Evolutionary conservation across 2,888 invertebrate genomes (phyloP), one percentile per base, ranked within the genome.

Genomic region (Polyploca ridens): DNA sequence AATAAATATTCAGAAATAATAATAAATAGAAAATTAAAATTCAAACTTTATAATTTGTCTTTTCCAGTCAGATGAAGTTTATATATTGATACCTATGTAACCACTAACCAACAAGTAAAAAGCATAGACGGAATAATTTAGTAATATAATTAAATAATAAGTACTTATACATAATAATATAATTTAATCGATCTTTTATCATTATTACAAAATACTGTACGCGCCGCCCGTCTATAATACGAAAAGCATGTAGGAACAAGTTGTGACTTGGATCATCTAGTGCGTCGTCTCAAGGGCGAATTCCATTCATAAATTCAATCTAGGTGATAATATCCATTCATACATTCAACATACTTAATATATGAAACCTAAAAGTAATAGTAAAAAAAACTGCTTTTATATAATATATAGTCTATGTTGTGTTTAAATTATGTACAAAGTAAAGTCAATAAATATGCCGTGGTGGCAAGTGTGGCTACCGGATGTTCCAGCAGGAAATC

Each of bases 401-500:
- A 27, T 27, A 27, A 2, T 27, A 27, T 27, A 27, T 27, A 27
- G 27, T 27, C 2, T 27, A 27, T 1, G 27, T 27, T 27, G n/a
- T 46, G 46, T 14, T 46, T 7, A 14, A 46, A n/a, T 14, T 7
- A 16, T 49, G n/a, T 8, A 16, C 7, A 49, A 16, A 49, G 3
- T 16, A 8, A 19, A 54, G 7, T 54, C n/a, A 54, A 19, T 54
- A 33, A 61, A 54, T 46, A 66, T 67, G 71, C 66, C 66, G 70
- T 67, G 69, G 75, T 70, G 58, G 68, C 62, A 72, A n/a, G n/a
- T n/a, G n/a, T n/a, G n/a, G n/a, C n/a, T n/a, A 73, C 79, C 83
- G 83, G 83, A 87, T 81, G 75, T 79, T 76, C 78, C 76, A 73
- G 70, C 80, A 81, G 82, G 82, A 84, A 82, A 77, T 74, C 73